A percentile compares a stretch with the other conserved stretches of the same genome.
These are phyloP conservation scores for Psix sp. DNA, from an alignment of 1,140 invertebrate species.

Conservation along the genomic window DNA sequence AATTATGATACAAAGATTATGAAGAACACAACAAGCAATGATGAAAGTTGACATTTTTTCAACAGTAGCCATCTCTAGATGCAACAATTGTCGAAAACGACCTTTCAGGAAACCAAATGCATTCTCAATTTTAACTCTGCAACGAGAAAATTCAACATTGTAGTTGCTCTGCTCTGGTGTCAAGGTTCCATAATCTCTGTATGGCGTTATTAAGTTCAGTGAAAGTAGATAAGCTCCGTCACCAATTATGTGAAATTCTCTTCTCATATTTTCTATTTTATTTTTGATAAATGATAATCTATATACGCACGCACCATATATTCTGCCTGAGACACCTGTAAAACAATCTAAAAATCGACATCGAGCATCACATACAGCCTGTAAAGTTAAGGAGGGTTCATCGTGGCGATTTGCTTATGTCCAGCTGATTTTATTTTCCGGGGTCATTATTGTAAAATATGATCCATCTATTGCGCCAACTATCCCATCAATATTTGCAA, in stretches of 20 bases:
- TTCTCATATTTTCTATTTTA: constrained; percentile 9
- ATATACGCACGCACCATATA: constrained; percentile 5
- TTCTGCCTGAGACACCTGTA: constrained; percentile 6
- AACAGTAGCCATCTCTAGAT: background rate
- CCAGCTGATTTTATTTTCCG: background rate
- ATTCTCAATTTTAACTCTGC: constrained; percentile 8
- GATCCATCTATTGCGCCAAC: background rate
- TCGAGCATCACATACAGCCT: constrained; percentile 13
- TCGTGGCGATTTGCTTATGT: constrained; percentile 18
- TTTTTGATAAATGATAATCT: background rate
- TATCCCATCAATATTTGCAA: constrained; percentile 17
- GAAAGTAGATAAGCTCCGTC: constrained; percentile 19
- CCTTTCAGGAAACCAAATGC: constrained; percentile 13
- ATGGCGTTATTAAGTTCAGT: constrained; percentile 13
- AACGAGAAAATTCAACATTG: constrained; percentile 13
- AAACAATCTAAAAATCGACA: constrained; percentile 18
- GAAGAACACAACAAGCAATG: constrained; percentile 5
- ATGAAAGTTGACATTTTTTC: constrained; percentile 1
- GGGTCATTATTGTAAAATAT: background rate
- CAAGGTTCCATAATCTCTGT: constrained; percentile 7
- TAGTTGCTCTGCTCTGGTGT: background rate
- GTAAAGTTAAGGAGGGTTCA: constrained; percentile 11
- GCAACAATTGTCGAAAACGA: background rate
- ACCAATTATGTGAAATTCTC: constrained; percentile 13
- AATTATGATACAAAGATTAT: constrained; percentile 12